A percentile compares a stretch with the other conserved stretches of the same genome.
Evolutionary conservation across 2,888 invertebrate species (phyloP).

Genomic region (Balanococcus diminutus): DNA sequence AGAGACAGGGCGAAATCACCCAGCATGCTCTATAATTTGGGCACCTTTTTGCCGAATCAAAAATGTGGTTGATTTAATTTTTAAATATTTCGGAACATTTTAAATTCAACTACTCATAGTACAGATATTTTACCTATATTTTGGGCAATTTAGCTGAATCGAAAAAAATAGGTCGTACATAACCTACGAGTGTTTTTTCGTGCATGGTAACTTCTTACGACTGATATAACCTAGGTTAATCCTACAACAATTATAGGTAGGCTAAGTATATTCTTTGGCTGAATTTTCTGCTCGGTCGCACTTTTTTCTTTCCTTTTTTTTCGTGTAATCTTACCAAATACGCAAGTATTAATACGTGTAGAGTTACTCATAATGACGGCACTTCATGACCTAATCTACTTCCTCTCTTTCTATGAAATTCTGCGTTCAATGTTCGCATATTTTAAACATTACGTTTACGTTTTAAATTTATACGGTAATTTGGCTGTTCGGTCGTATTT

Average conservation of each 20-base stretch:
- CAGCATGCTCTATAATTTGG: too few relatives aligned
- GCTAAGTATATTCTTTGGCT: constrained; percentile 29
- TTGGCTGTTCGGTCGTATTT: background rate
- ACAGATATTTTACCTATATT: too few relatives aligned
- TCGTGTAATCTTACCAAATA: constrained; percentile 30
- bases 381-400: constrained; percentile 55
- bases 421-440: constrained; percentile 39
- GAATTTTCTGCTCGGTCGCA: constrained; percentile 44
- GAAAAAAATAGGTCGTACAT: background rate
- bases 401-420: constrained; percentile 49
- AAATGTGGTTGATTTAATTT: too few relatives aligned
- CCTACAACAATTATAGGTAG: constrained; percentile 24
- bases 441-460: constrained; percentile 33
- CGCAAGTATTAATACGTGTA: constrained; percentile 5
- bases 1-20: too few relatives aligned
- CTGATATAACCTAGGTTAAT: constrained; percentile 48
- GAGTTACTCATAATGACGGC: constrained; percentile 22
- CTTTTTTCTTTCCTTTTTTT: background rate
- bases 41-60: too few relatives aligned
- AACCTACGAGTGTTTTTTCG: background rate
- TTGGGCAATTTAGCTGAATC: background rate
- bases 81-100: too few relatives aligned
- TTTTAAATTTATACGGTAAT: constrained; percentile 6
- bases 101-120: background rate
- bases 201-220: constrained; percentile 14